A percentile compares a stretch with the other conserved stretches of the same genome.
These are phyloP conservation scores for Knipowitschia caucasica DNA, from an alignment of 2,797 vertebrate genomes.

Conservation along the genomic window DNA sequence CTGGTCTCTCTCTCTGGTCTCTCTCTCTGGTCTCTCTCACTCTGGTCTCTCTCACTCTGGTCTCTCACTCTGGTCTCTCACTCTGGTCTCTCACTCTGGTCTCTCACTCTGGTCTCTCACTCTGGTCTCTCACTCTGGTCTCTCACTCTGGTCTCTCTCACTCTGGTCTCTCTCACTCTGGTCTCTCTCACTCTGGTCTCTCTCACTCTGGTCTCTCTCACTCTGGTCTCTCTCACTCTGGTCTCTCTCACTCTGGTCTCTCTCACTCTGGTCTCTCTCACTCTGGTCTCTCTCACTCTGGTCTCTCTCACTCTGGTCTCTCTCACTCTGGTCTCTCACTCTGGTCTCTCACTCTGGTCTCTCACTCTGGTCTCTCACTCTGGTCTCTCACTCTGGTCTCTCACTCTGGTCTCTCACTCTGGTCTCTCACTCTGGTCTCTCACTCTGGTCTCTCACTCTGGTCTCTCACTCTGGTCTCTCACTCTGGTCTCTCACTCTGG, in stretches of 20 bases:
- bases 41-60: slow-evolving; percentile 56
- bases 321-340: slow-evolving; percentile 32
- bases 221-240: too few relatives aligned
- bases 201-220: slow-evolving; percentile 62
- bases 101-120: too few relatives aligned
- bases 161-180: slow-evolving; percentile 38
- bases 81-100: slow-evolving; percentile 70
- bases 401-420: slow-evolving; percentile 60
- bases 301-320: neutral
- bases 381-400: slow-evolving; percentile 54
- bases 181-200: neutral
- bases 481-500: slow-evolving; percentile 65
- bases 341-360: slow-evolving; percentile 64
- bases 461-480: slow-evolving; percentile 45
- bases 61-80: neutral
- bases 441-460: slow-evolving; percentile 59
- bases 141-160: slow-evolving; percentile 30
- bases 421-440: slow-evolving; percentile 41
- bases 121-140: neutral
- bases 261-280: neutral
- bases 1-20: slow-evolving; percentile 70
- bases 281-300: slow-evolving; percentile 53
- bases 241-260: slow-evolving; percentile 60
- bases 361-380: slow-evolving; percentile 49
- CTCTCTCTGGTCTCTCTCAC: neutral